Conservation (phyloP, 2,797 vertebrate species). For the Xyrichtys novacula region DNA sequence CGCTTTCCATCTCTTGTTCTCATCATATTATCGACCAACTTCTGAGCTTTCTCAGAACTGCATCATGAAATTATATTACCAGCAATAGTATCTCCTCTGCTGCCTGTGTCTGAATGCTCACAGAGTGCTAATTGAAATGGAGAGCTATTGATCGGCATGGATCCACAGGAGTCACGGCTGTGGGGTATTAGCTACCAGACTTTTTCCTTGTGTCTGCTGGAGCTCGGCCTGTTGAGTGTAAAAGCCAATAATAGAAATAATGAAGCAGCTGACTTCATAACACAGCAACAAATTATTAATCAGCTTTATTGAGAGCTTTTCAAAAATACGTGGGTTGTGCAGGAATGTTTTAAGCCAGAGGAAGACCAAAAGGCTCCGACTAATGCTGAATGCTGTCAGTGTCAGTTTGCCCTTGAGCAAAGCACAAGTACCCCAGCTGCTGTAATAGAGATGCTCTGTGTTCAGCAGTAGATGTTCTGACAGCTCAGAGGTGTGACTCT, state of each 20-base stretch:
- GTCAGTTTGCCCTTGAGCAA: slow-evolving; percentile 59
- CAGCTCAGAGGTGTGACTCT: slow-evolving; percentile 62
- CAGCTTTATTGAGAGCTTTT: slow-evolving; percentile 16
- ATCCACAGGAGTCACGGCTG: slow-evolving; percentile 69
- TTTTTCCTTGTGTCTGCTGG: slow-evolving; percentile 54
- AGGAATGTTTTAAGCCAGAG: slow-evolving; percentile 30
- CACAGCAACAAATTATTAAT: slow-evolving; percentile 51
- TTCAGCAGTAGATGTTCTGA: slow-evolving; percentile 56
- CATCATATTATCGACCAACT: slow-evolving; percentile 73
- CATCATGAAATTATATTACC: slow-evolving; percentile 81
- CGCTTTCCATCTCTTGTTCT: slow-evolving; percentile 52
- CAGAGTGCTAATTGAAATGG: slow-evolving; percentile 85
- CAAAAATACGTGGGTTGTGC: slow-evolving; percentile 30
- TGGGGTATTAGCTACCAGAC: slow-evolving; percentile 61
- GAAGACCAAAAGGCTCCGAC: slow-evolving; percentile 25
- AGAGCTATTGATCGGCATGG: slow-evolving; percentile 82
- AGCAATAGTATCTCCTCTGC: slow-evolving; percentile 79
- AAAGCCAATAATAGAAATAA: slow-evolving; percentile 70
- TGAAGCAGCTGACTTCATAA: slow-evolving; percentile 55
- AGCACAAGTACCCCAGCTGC: slow-evolving; percentile 42
- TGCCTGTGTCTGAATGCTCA: slow-evolving; percentile 81
- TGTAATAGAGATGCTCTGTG: slow-evolving; percentile 58
- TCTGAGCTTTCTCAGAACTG: slow-evolving; percentile 80
- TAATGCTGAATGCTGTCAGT: slow-evolving; percentile 28
- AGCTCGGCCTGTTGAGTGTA: slow-evolving; percentile 66